A percentile compares a stretch with the other conserved stretches of the same genome.
These are phyloP conservation scores for Cryptus viduatorius DNA, from an alignment of 2,888 invertebrate genomes.

Conservation along the genomic window DNA sequence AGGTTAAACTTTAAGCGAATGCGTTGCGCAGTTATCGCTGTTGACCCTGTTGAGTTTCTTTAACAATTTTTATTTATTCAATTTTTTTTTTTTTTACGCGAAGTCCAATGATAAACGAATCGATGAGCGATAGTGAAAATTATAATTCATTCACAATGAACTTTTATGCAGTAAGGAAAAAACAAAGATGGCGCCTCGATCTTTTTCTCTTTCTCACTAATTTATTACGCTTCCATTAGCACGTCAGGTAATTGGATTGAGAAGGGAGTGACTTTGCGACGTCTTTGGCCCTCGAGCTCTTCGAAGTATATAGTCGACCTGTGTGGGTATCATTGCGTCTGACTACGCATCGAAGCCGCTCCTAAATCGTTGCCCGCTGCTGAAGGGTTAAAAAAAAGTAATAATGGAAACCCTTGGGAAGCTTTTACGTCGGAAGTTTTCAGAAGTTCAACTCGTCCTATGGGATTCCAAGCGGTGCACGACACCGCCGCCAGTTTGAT, in stretches of 20 bases:
- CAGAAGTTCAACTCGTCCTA: conserved; percentile 25
- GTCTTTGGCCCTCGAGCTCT: conserved; percentile 5
- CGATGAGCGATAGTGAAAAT: neutral
- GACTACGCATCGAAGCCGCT: conserved; percentile 6
- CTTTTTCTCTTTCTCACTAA: conserved; percentile 16
- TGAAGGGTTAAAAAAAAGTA: neutral
- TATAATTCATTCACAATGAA: neutral
- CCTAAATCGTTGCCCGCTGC: neutral
- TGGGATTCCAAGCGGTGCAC: conserved; percentile 12
- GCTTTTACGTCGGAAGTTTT: conserved; percentile 14
- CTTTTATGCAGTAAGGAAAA: neutral
- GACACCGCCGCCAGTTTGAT: conserved; percentile 9
- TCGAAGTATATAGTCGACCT: neutral
- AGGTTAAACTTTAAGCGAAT: neutral
- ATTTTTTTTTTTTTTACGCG: neutral
- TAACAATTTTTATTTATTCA: neutral
- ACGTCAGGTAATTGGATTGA: conserved; percentile 47
- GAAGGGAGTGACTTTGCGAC: conserved; percentile 12
- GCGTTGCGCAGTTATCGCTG: neutral
- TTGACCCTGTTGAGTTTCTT: neutral
- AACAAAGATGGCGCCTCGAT: neutral
- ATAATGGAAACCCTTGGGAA: neutral
- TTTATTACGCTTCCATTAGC: conserved; percentile 41
- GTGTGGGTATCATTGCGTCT: neutral
- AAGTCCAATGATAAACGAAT: neutral